Base-by-base conservation (phyloP, 2,888 invertebrate genomes). In the Orthosia gothica region DNA sequence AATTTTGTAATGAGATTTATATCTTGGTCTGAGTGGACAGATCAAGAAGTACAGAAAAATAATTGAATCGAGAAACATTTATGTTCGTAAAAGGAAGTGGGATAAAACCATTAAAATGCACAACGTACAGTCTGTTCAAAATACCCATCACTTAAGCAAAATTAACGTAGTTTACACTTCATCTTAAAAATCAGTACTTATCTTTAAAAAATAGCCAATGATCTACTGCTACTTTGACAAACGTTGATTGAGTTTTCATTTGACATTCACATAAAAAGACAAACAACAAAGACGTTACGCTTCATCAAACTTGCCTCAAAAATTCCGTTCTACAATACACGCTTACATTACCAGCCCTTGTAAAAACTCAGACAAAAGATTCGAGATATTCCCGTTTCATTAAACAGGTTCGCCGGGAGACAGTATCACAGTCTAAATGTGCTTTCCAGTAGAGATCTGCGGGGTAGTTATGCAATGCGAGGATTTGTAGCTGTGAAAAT, bases 311-410 rank as follows among this genome's bases (percentile, higher is more conserved):
- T 49, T 57, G 7, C 16, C 61, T 40, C 20, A 18, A 66, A 54
- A 73, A 40, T n/a, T 69, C 5, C n/a, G 5, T 20, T 55, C 18
- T 18, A 54, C 67, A 74, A 64, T 50, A 26, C 40, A 32, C 12
- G 15, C 55, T 55, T 5, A 66, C 18, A 73, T 57, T 73, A 50
- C 5, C 45, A 13, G 26, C 52, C 50, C 54, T 70, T 64, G 18
- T 47, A 70, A 70, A 63, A 50, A 52, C 4, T 49, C 61, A 13
- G 32, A 63, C 58, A 66, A 77, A 58, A 71, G 54, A 13, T 47
- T 32, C 49, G 54, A 73, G 50, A 78, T 73, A 73, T 78, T 78
- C 62, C 67, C 18, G 57, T 73, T 63, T 66, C 82, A 63, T 73
- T 64, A 47, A 63, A 78, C 72, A 67, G 58, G 61, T 47, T 50